Evolutionary conservation across 2,113 vertebrate species (phyloP).

Genomic region (Platanista minor): DNA sequence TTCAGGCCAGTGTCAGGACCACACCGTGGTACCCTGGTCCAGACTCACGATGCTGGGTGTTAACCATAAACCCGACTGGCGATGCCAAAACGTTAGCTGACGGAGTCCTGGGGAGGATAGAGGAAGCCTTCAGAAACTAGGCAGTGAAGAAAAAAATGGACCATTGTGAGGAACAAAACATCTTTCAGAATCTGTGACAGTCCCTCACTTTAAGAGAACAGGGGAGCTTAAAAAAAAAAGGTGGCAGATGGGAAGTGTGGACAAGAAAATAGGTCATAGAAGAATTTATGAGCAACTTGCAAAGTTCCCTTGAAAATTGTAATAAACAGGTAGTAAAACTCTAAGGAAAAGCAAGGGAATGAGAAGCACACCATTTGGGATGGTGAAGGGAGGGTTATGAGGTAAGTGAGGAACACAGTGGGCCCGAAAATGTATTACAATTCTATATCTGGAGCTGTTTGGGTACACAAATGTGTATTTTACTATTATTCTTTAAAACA

Average conservation of each 20-base stretch:
- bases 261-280: slow-evolving; percentile 44
- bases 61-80: not conserved
- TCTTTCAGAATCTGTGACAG: not conserved
- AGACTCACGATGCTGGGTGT: not conserved
- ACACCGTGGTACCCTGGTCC: not conserved
- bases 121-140: not conserved
- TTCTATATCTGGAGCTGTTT: not conserved
- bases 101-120: not conserved
- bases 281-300: slow-evolving; percentile 34
- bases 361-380: not conserved
- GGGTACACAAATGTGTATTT: not conserved
- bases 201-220: not conserved
- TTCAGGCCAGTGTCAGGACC: not conserved
- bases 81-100: not conserved
- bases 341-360: not conserved
- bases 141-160: not conserved
- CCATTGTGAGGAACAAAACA: not conserved
- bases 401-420: not conserved
- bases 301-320: slow-evolving; percentile 37
- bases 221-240: not conserved
- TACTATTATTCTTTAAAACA: not conserved
- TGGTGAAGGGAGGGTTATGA: not conserved
- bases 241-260: slow-evolving; percentile 15
- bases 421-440: not conserved
- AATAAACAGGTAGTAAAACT: slow-evolving; percentile 16